Evolutionary conservation across 2,797 vertebrate species (phyloP).

Genomic region (Falco peregrinus): DNA sequence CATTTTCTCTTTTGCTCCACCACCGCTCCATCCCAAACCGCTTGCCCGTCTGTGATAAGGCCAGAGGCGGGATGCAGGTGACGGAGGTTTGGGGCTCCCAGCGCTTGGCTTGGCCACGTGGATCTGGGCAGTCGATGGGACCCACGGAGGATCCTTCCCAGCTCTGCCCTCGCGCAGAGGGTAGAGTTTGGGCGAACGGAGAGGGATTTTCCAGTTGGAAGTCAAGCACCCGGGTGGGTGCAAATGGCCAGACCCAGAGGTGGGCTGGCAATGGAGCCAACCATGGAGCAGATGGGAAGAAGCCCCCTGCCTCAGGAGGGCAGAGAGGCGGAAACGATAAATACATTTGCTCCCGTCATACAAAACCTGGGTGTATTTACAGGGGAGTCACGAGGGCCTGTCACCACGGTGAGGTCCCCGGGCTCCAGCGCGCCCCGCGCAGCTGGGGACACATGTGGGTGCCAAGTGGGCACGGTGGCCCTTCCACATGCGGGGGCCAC

Average conservation of each 20-base stretch:
- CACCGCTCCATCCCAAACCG: background rate
- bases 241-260: background rate
- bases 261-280: background rate
- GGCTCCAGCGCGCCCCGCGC: background rate
- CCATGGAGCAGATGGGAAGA: background rate
- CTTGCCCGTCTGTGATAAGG: rapidly evolving
- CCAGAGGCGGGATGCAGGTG: background rate
- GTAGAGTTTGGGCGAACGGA: rapidly evolving
- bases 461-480: background rate
- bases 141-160: background rate
- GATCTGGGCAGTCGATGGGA: rapidly evolving
- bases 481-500: background rate
- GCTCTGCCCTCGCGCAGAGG: background rate
- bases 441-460: background rate
- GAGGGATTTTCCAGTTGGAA: background rate
- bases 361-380: conserved; percentile 50
- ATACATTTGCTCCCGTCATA: conserved; percentile 7
- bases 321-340: background rate
- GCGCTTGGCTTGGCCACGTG: rapidly evolving
- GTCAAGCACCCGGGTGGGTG: background rate
- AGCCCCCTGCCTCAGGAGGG: background rate
- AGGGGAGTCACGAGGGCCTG: background rate
- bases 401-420: rapidly evolving
- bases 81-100: background rate
- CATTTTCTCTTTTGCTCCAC: background rate